Percentiles rank a stretch among this genome's conserved stretches.
phyloP scores from a whole-genome alignment of 2,113 vertebrate genomes.

The Oryzias javanicus region DNA sequence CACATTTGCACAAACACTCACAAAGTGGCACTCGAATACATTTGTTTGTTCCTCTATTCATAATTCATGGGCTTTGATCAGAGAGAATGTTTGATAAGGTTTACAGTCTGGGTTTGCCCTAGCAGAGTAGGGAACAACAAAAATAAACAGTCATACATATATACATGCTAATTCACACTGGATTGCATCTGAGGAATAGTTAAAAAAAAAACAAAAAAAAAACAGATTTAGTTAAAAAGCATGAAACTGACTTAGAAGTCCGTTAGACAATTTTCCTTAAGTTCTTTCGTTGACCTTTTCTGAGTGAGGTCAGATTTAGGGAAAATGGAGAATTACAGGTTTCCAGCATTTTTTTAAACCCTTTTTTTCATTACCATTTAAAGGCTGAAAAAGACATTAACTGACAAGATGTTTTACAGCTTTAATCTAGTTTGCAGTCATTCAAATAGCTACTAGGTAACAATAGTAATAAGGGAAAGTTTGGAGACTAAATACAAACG shows the following conservation, averaged over 20 bases:
- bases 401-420: too few species aligned
- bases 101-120: slow-evolving; percentile 48
- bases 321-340: neutral
- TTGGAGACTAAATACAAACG: too few species aligned
- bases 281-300: neutral
- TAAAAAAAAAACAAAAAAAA: slow-evolving; percentile 41
- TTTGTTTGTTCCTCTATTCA: slow-evolving; percentile 61
- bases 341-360: too few species aligned
- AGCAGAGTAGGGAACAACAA: slow-evolving; percentile 47
- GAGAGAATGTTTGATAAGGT: slow-evolving; percentile 71
- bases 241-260: neutral
- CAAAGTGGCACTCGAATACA: slow-evolving; percentile 17
- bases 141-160: slow-evolving; percentile 62
- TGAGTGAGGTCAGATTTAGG: slow-evolving; percentile 5
- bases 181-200: slow-evolving; percentile 36
- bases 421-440: too few species aligned
- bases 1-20: slow-evolving; percentile 6
- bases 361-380: too few species aligned
- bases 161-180: slow-evolving; percentile 43
- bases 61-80: slow-evolving; percentile 72
- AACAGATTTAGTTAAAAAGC: slow-evolving; percentile 24
- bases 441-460: too few species aligned
- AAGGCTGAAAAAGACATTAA: too few species aligned
- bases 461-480: too few species aligned
- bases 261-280: neutral